Evolutionary conservation across 1,140 invertebrate genomes (phyloP).

Genomic region (Zaprionus nigranus): DNA sequence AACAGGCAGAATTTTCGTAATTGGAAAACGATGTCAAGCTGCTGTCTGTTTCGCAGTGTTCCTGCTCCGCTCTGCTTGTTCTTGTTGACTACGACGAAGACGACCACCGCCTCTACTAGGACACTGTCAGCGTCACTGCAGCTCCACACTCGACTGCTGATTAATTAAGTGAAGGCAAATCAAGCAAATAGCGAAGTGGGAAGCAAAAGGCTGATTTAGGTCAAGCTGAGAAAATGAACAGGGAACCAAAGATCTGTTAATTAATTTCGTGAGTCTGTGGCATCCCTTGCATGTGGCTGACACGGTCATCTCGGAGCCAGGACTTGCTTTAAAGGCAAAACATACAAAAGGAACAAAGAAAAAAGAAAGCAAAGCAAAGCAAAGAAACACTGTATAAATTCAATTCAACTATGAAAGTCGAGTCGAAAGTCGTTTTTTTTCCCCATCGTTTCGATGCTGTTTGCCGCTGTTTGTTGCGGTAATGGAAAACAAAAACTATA

Average conservation of each 20-base stretch:
- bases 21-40: conserved; percentile 72
- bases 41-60: conserved; percentile 22
- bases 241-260: conserved; percentile 59
- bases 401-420: conserved; percentile 40
- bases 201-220: conserved; percentile 54
- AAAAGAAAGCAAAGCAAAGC: conserved; percentile 10
- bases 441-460: conserved; percentile 6
- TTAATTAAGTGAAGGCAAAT: conserved; percentile 79
- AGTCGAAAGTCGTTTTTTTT: conserved; percentile 14
- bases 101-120: background rate
- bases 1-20: conserved; percentile 45
- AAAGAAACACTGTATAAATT: conserved; percentile 40
- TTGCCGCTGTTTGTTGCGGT: conserved; percentile 32
- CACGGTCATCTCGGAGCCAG: conserved; percentile 14
- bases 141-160: conserved; percentile 73
- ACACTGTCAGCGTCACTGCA: conserved; percentile 15
- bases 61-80: background rate
- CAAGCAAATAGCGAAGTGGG: conserved; percentile 46
- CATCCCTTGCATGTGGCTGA: conserved; percentile 40
- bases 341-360: conserved; percentile 24
- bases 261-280: conserved; percentile 59
- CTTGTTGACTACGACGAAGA: conserved; percentile 29
- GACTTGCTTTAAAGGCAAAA: conserved; percentile 48
- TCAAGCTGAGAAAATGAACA: conserved; percentile 51
- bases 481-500: conserved; percentile 51